A percentile compares a stretch with the other conserved stretches of the same genome.
Evolutionary conservation across 2,797 vertebrate species (phyloP).

Genomic region (Heterohyrax brucei): DNA sequence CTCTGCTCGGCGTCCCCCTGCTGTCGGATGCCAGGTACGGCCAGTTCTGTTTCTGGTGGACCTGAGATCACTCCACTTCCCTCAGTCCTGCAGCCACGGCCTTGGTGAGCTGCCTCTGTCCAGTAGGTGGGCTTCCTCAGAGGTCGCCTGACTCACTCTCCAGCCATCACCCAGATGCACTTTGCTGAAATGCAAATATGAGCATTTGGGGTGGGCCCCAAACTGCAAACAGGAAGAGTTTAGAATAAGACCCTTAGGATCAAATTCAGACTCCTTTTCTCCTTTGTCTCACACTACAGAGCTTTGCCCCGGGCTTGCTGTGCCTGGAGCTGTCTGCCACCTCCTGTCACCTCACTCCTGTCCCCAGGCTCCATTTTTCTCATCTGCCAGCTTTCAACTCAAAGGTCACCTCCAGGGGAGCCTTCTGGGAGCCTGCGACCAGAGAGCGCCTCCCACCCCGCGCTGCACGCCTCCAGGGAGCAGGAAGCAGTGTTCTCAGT

Average conservation of each 20-base stretch:
- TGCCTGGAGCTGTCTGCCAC: neutral
- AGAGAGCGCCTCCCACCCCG: neutral
- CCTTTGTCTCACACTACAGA: neutral
- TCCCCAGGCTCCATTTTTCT: neutral
- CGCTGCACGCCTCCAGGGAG: neutral
- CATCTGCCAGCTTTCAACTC: neutral
- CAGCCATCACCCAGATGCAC: no score
- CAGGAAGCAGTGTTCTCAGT: neutral
- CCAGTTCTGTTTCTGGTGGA: neutral
- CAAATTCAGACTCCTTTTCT: neutral
- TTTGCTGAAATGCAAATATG: slow-evolving; percentile 23
- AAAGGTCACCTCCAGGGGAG: neutral
- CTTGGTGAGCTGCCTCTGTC: neutral
- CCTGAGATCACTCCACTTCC: neutral
- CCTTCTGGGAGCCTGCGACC: neutral
- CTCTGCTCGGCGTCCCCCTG: neutral
- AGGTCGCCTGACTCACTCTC: neutral
- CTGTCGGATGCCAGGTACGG: neutral
- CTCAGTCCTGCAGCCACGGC: rapidly evolving
- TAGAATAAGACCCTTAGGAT: neutral
- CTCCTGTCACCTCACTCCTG: neutral
- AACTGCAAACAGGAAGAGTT: neutral
- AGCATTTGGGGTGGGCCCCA: neutral
- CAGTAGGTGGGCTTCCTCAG: neutral
- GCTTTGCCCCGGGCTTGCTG: neutral